phyloP scores from a whole-genome alignment of 2,888 invertebrate genomes.

The Zootermopsis nevadensis region DNA sequence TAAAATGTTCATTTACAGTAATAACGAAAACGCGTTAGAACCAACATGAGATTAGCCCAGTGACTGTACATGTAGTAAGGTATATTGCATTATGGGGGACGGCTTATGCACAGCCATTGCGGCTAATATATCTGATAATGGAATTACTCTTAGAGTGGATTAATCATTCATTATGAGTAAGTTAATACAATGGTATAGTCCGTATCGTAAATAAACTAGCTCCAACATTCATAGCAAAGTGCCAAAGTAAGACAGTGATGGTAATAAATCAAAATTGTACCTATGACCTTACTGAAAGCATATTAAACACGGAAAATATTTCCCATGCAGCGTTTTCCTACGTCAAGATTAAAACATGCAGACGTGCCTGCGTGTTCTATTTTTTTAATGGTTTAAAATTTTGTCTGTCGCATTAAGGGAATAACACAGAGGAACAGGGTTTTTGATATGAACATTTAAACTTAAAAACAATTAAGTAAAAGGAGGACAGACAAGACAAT shows the following conservation, averaged over 20 bases:
- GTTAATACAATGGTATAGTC: background rate
- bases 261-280: background rate
- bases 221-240: background rate
- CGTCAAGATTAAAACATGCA: background rate
- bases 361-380: background rate
- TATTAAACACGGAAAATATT: background rate
- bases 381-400: no score
- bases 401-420: no score
- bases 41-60: background rate
- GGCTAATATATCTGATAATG: background rate
- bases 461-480: no score
- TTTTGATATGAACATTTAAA: no score
- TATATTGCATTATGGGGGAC: background rate
- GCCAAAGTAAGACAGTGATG: background rate
- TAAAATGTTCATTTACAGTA: no score
- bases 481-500: no score
- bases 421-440: no score
- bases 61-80: background rate
- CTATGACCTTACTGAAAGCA: background rate
- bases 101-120: background rate
- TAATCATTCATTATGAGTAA: slow-evolving; percentile 7
- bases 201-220: background rate
- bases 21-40: background rate
- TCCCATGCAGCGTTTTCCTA: background rate
- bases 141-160: slow-evolving; percentile 10